phyloP scores from a whole-genome alignment of 2,888 invertebrate genomes.

The Polylopha cassiicola region DNA sequence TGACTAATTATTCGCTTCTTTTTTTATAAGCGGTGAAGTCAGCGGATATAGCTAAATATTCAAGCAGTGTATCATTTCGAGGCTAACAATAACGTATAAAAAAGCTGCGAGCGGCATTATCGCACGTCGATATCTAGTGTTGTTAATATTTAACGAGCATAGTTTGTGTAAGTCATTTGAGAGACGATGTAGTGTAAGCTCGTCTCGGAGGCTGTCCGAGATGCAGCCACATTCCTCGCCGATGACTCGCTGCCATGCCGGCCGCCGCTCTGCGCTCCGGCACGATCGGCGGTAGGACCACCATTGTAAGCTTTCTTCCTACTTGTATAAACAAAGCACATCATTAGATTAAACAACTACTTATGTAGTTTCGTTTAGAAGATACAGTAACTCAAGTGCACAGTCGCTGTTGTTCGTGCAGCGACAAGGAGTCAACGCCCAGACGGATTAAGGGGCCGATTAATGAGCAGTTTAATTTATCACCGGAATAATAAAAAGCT shows the following conservation, averaged over 20 bases:
- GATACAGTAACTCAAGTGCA: slow-evolving; percentile 47
- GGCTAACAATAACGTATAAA: slow-evolving; percentile 71
- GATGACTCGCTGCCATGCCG: slow-evolving; percentile 55
- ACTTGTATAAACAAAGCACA: slow-evolving; percentile 45
- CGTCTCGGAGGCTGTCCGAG: slow-evolving; percentile 44
- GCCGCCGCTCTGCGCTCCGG: slow-evolving; percentile 13
- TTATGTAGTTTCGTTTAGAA: slow-evolving; percentile 35
- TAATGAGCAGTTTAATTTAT: slow-evolving; percentile 72
- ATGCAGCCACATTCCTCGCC: slow-evolving; percentile 63
- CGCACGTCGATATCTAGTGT: slow-evolving; percentile 57
- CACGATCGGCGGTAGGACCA: slow-evolving; percentile 21
- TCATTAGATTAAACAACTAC: slow-evolving; percentile 51
- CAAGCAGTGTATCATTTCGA: slow-evolving; percentile 73
- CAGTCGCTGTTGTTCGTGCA: slow-evolving; percentile 30
- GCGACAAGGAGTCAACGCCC: slow-evolving; percentile 65
- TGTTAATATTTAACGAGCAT: slow-evolving; percentile 6
- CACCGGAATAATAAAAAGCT: slow-evolving; percentile 68
- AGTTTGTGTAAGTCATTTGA: slow-evolving; percentile 1
- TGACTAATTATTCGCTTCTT: slow-evolving; percentile 73
- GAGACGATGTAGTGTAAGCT: slow-evolving; percentile 19
- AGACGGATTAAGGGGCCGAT: slow-evolving; percentile 74
- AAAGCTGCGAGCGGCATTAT: slow-evolving; percentile 57
- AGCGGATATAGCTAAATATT: slow-evolving; percentile 77
- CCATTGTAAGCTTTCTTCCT: slow-evolving; percentile 35
- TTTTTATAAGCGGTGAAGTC: slow-evolving; percentile 74